Evolutionary conservation across 2,888 invertebrate species (phyloP).

Genomic region (Sesamia inferens): DNA sequence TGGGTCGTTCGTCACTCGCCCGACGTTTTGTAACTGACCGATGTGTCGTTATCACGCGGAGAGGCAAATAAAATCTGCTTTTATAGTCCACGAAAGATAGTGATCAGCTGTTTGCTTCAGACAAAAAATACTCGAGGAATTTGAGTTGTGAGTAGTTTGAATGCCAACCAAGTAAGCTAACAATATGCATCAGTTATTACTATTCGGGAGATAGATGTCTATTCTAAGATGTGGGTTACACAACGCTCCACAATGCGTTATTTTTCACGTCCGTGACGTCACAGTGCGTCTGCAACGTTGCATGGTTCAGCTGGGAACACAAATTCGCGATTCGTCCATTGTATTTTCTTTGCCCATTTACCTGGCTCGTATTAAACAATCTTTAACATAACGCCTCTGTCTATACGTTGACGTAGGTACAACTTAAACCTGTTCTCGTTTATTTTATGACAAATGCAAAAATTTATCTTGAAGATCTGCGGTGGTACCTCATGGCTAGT

Average conservation of each 20-base stretch:
- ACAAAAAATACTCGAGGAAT: conserved; percentile 29
- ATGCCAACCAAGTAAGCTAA: conserved; percentile 4
- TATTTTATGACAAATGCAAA: conserved; percentile 70
- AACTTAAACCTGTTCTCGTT: conserved; percentile 68
- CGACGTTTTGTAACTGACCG: conserved; percentile 42
- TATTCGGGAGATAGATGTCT: conserved; percentile 54
- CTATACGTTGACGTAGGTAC: conserved; percentile 55
- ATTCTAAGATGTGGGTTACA: conserved; percentile 62
- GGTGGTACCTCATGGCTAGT: conserved; percentile 54
- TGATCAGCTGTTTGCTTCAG: conserved; percentile 36
- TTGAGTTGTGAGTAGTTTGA: conserved; percentile 4
- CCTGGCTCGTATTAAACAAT: conserved; percentile 44
- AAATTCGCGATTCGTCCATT: conserved; percentile 37
- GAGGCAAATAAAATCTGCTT: conserved; percentile 41
- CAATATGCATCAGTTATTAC: conserved; percentile 28
- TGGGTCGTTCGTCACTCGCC: conserved; percentile 38
- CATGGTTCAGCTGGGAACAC: conserved; percentile 40
- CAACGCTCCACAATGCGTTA: conserved; percentile 54
- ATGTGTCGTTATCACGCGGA: conserved; percentile 46
- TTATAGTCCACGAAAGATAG: conserved; percentile 42
- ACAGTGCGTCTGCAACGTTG: conserved; percentile 48
- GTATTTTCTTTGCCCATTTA: conserved; percentile 51
- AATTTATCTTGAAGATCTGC: conserved; percentile 69
- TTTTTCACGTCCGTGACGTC: conserved; percentile 62
- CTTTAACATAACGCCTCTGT: conserved; percentile 47